Base-by-base conservation (phyloP, 2,113 vertebrate genomes). In the Triplophysa dalaica region DNA sequence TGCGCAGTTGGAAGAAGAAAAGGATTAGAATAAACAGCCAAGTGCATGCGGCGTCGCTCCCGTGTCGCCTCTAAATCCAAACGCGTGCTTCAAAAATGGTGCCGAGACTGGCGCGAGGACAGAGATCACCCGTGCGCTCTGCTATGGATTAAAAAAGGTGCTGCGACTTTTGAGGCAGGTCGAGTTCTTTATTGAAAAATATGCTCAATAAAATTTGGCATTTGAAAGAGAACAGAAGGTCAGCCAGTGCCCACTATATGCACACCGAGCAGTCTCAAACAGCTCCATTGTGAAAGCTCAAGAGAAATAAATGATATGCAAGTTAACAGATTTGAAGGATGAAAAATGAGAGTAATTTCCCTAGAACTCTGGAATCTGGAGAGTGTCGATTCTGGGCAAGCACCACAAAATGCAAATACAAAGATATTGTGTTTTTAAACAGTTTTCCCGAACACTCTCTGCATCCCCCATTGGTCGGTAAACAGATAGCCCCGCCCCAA, bases 1-100 rank as follows among this genome's bases (percentile, higher is more conserved):
- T 99, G 85, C 43, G 76, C 43, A 82, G 73, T 68, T 38, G 72
- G 61, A 66, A 62, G 70, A 56, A 58, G 73, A 62, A 67, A 38
- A 80, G 41, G 13, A 52, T 78, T 81, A 64, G 58, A 48, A 61
- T 38, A 64, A 63, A 54, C 69, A 21, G 66, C 65, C 62, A 80
- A 70, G 26, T 68, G 48, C 62, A 77, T 66, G 60, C 22, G 66
- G 66, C 12, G 13, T 17, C 17, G 13, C 69, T 70, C 77, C 77
- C 24, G 52, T 24, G 50, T 16, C 52, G 63, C 50, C 52, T 52
- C 50, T 68, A 52, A 64, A 69, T 54, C 67, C 72, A 80, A 63
- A 81, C 43, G 1, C 2, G 70, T 48, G 81, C 72, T 29, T 75
- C 14, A 62, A 70, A 75, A 62, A 43, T 41, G 16, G 14, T 63